Percentiles rank a stretch among this genome's conserved stretches.
Conservation (phyloP, 2,113 vertebrate species). For the Rhinopomastus cyanomelas region DNA sequence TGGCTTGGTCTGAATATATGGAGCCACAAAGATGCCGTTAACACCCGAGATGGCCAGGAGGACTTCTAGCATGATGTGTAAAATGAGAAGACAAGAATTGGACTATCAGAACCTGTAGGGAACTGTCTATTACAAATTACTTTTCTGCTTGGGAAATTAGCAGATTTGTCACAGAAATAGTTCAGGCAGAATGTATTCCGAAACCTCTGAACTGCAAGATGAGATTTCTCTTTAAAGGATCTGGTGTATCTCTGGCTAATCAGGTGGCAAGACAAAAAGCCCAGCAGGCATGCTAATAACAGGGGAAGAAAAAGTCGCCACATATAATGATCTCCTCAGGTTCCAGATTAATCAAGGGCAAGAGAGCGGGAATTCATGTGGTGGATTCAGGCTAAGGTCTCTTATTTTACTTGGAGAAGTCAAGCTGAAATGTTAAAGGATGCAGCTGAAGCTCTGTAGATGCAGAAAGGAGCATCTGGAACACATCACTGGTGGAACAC, state of each 20-base stretch:
- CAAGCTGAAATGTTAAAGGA: not conserved
- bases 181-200: not conserved
- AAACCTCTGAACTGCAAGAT: not conserved
- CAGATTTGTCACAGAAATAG: not conserved
- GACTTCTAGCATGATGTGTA: not conserved
- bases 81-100: not conserved
- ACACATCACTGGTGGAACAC: not conserved
- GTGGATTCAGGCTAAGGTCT: not conserved
- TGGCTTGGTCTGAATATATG: not conserved
- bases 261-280: not conserved
- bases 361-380: not conserved
- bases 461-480: not conserved
- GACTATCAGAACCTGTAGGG: not conserved
- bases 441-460: not conserved
- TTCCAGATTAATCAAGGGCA: not conserved
- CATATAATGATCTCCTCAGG: not conserved
- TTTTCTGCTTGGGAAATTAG: not conserved
- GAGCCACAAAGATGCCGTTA: not conserved
- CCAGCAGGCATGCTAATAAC: not conserved
- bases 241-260: not conserved
- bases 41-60: not conserved
- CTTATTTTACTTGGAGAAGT: not conserved
- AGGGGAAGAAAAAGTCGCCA: not conserved
- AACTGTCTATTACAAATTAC: not conserved
- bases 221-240: not conserved